Evolutionary conservation across 2,113 vertebrate species (phyloP), one percentile per base, ranked within the genome.

Genomic region (Marcusenius ussheri): DNA sequence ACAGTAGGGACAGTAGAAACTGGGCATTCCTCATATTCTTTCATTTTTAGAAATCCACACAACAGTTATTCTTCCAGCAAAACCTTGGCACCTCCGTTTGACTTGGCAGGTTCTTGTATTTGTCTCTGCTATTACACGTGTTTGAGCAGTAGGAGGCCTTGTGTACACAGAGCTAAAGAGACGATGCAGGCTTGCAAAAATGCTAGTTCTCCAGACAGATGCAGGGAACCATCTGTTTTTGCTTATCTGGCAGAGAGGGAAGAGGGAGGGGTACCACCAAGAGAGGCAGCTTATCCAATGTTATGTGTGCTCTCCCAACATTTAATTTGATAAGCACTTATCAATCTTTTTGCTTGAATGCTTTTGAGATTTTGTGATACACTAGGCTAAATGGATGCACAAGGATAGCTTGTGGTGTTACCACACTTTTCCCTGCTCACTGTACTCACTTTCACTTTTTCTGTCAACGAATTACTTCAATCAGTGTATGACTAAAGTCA

Each of bases 161-260:
- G 92, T 89, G 91, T 91, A 90, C 93, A 92, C 94, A 91, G 91
- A 89, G 89, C 91, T 93, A 92, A 93, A 95, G 92, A 94, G 93
- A 88, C 58, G 89, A 91, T 13, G 56, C 49, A 88, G 70, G 83
- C 42, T 90, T 58, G 89, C 89, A 85, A 35, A 89, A 70, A 92
- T 93, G 91, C 91, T 92, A 91, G 92, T 91, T 87, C 91, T 74
- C 93, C 93, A 92, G 90, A 92, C 88, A 80, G 8, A 87, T 90
- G 83, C 91, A 91, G 90, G 58, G 91, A 91, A 62, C 74, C 87
- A 88, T 93, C 93, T 92, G 91, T 93, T 94, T 94, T 94, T 77
- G 35, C 94, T 93, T 91, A 49, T 62, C 92, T 91, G 90, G 86
- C 89, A 84, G 39, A 42, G 83, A 53, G 83, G 45, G 83, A 17